Evolutionary conservation across 1,140 invertebrate genomes (phyloP).

Genomic region (Drosophila paulistorum): DNA sequence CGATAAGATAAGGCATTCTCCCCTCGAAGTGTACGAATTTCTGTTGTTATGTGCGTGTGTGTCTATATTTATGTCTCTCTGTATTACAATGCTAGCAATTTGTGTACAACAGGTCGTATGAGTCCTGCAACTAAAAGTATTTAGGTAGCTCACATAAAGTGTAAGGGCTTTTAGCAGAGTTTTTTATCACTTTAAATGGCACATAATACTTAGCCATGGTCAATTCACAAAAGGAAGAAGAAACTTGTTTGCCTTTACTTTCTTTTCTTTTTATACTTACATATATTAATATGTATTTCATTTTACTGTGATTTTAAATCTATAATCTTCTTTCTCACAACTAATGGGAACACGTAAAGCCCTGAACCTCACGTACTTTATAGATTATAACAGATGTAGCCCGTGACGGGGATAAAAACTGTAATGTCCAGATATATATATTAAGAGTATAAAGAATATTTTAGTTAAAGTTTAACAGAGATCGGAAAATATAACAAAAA

Average conservation of each 20-base stretch:
- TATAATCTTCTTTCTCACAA: slow-evolving; percentile 4
- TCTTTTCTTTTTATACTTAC: not conserved
- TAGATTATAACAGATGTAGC: not conserved
- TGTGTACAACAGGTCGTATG: slow-evolving; percentile 71
- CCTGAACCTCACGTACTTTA: slow-evolving; percentile 1
- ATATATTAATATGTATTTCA: not conserved
- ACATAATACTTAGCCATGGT: slow-evolving; percentile 43
- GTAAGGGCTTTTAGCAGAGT: slow-evolving; percentile 37
- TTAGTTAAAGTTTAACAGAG: no score
- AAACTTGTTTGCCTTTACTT: not conserved
- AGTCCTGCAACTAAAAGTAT: slow-evolving; percentile 33
- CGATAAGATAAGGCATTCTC: slow-evolving; percentile 65
- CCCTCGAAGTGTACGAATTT: not conserved
- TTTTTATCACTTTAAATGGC: slow-evolving; percentile 40
- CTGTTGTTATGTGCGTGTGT: not conserved
- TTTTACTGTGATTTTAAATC: slow-evolving; percentile 3
- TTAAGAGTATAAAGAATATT: not conserved
- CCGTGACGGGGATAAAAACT: not conserved
- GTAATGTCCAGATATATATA: not conserved
- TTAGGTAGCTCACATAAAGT: slow-evolving; percentile 20
- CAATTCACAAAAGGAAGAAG: slow-evolving; percentile 25
- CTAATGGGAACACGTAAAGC: not conserved
- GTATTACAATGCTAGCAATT: slow-evolving; percentile 27
- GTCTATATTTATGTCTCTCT: slow-evolving; percentile 33
- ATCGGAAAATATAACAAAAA: no score